These are phyloP conservation scores for Stratiomys singularior DNA, from an alignment of 2,888 invertebrate species.

Conservation along the genomic window DNA sequence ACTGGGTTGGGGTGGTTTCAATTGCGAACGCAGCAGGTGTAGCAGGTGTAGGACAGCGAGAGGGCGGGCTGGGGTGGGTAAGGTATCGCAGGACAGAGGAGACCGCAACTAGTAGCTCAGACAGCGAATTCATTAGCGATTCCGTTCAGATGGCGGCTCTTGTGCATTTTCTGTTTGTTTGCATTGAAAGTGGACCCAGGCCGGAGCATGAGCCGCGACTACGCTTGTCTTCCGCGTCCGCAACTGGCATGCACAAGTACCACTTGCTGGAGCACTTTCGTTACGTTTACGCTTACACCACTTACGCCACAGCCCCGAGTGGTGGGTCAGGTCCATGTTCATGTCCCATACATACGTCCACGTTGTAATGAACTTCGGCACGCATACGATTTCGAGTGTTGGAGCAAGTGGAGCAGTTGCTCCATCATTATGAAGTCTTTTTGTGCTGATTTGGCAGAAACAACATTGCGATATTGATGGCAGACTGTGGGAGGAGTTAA, in stretches of 20 bases:
- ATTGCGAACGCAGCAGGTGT: neutral
- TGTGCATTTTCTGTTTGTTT: slow-evolving; percentile 11
- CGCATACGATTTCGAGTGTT: neutral
- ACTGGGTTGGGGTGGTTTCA: slow-evolving; percentile 8
- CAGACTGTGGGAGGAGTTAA: slow-evolving; percentile 28
- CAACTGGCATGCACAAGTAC: neutral
- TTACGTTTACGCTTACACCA: slow-evolving; percentile 1
- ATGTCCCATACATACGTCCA: neutral
- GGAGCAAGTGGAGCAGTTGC: neutral
- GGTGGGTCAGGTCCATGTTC: slow-evolving; percentile 7
- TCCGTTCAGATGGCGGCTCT: slow-evolving; percentile 11
- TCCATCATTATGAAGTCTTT: neutral
- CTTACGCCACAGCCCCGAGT: neutral
- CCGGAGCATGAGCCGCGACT: neutral
- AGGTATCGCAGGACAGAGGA: neutral
- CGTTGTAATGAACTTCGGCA: neutral
- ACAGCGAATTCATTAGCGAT: slow-evolving; percentile 35
- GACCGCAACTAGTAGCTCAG: neutral
- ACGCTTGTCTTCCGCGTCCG: slow-evolving; percentile 11
- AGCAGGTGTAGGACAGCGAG: neutral
- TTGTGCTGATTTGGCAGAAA: neutral
- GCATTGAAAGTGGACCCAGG: slow-evolving; percentile 21
- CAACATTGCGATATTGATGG: neutral
- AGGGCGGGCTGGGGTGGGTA: neutral
- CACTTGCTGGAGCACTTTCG: slow-evolving; percentile 6